These are phyloP conservation scores for Deilephila porcellus DNA, from an alignment of 2,888 invertebrate species.

Conservation along the genomic window DNA sequence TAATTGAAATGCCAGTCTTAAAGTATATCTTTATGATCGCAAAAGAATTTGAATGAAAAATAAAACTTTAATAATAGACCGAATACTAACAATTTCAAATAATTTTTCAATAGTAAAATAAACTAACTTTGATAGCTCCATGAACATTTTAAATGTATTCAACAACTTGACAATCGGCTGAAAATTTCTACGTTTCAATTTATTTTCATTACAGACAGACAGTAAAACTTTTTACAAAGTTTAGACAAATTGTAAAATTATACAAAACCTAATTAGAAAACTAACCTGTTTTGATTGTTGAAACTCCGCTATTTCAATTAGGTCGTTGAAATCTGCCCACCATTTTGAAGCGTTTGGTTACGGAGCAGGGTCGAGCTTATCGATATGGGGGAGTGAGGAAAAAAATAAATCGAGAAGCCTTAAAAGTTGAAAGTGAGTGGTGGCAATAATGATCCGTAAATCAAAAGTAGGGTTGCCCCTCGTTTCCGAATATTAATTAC, in stretches of 20 bases:
- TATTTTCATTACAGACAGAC: background rate
- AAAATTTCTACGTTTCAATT: background rate
- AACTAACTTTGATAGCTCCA: constrained; percentile 1
- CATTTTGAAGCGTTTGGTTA: background rate
- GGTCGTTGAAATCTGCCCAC: background rate
- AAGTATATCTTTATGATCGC: background rate
- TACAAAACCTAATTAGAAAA: background rate
- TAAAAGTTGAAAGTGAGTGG: constrained; percentile 21
- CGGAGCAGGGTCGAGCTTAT: background rate
- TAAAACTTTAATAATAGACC: background rate
- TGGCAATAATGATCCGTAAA: constrained; percentile 14
- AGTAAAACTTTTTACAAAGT: background rate
- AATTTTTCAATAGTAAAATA: constrained; percentile 9
- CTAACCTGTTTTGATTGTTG: background rate
- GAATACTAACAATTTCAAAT: background rate
- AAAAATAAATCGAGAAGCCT: constrained; percentile 2
- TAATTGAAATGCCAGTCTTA: no score
- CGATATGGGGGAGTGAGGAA: background rate
- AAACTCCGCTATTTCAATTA: background rate
- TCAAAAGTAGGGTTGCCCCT: constrained; percentile 12
- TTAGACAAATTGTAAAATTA: constrained; percentile 1
- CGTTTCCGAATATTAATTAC: constrained; percentile 18
- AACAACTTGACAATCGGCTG: background rate
- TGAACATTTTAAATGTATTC: constrained; percentile 9
- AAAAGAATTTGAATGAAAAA: background rate